Evolutionary conservation across 2,113 vertebrate species (phyloP).

Genomic region (Ondatra zibethicus): DNA sequence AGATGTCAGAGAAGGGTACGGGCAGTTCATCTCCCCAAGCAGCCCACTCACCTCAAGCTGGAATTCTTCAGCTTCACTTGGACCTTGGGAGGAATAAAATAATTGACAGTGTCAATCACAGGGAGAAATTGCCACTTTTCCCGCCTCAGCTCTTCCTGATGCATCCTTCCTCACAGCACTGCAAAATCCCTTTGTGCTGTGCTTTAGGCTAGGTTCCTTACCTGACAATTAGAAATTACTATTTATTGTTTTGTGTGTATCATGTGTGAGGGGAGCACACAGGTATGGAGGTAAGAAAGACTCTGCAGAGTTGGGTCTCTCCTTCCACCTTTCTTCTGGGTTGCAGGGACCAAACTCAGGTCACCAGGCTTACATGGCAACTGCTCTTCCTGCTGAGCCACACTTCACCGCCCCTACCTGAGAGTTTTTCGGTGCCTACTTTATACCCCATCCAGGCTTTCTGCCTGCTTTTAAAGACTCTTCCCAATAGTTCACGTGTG

Average conservation of each 20-base stretch:
- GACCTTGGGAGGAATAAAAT: conserved; percentile 87
- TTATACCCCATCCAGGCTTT: neutral
- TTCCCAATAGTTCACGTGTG: neutral
- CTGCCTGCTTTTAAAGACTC: conserved; percentile 29
- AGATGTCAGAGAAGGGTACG: conserved; percentile 92
- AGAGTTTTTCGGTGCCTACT: neutral
- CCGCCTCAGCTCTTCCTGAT: neutral
- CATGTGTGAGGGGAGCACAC: too few relatives aligned
- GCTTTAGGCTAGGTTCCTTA: conserved; percentile 20
- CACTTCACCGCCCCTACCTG: neutral
- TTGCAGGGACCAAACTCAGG: neutral
- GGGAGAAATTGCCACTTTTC: neutral
- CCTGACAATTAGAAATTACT: too few relatives aligned
- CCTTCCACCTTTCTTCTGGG: neutral
- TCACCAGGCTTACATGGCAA: neutral
- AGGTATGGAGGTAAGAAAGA: neutral
- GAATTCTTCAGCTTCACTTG: conserved; percentile 95
- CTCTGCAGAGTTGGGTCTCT: neutral
- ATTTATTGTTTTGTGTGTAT: neutral
- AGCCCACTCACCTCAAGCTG: conserved; percentile 98
- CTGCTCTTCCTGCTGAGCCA: neutral
- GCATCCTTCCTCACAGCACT: neutral
- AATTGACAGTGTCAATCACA: neutral
- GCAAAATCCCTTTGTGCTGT: neutral
- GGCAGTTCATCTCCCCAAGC: conserved; percentile 95